Evolutionary conservation across 1,140 invertebrate genomes (phyloP), one percentile per base, ranked within the genome.

Genomic region (Neodiprion fabricii): DNA sequence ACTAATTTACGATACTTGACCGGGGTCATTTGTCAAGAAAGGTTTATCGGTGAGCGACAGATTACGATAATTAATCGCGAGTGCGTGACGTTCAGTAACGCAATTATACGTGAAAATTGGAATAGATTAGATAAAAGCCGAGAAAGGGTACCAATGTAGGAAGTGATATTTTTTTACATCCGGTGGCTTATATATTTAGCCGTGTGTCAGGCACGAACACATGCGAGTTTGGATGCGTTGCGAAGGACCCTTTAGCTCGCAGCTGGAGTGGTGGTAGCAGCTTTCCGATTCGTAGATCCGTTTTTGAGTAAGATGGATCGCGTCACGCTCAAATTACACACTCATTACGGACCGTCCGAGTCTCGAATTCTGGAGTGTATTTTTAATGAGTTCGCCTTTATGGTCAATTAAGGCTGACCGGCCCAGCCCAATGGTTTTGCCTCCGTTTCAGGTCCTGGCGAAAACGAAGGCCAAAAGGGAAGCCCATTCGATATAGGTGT

Each of bases 351-450:
- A 80, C 79, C 77, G 77, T 73, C 78, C 76, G 74, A 78, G 79
- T 84, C 81, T 83, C 80, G 77, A 80, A 80, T 83, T 84, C 80
- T 79, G 71, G 76, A 40, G 77, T 75, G 77, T 76, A 74, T 80
- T 83, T 81, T 81, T 85, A 85, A 85, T 82, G 83, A 84, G 83
- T 84, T 82, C 79, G 75, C 79, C 72, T 78, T 77, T 78, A 79
- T 78, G 82, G 83, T 85, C 83, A 83, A 84, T 85, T 84, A 84
- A 61, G 79, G 79, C 79, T 75, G 77, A 80, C 78, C 11, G 53
- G n/a, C 53, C 53, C 53, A 9, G n/a, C 53, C 53, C 53, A 61
- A 61, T 17, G 53, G 53, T 61, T 61, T 61, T 61, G 53, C 53
- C n/a, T 61, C n/a, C 4, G 53, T 40, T 40, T 40, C 53, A 5